Conservation (phyloP, 2,888 invertebrate genomes). For the Coelogynopora nodosa region DNA sequence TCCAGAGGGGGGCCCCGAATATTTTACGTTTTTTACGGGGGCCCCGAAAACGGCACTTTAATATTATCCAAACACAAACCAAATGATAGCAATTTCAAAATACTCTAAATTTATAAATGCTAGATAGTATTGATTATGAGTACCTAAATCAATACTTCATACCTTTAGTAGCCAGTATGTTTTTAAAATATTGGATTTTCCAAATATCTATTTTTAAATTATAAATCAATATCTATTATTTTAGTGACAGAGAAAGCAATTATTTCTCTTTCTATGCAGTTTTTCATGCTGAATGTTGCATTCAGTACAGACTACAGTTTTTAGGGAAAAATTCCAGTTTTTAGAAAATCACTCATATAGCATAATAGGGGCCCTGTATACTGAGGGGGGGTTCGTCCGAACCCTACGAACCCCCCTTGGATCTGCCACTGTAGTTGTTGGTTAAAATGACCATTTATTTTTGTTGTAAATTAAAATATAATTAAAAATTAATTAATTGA, state of each 20-base stretch:
- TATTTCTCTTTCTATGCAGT: neutral
- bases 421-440: too few species aligned
- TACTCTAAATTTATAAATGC: neutral
- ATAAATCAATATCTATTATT: neutral
- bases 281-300: neutral
- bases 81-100: neutral
- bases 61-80: neutral
- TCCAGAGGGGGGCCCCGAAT: too few species aligned
- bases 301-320: neutral
- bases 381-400: too few species aligned
- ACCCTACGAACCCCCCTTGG: too few species aligned
- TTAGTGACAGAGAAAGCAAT: neutral
- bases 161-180: neutral
- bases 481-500: too few species aligned
- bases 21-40: too few species aligned
- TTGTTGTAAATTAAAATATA: too few species aligned
- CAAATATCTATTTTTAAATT: neutral
- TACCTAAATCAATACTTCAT: neutral
- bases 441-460: too few species aligned
- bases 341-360: neutral
- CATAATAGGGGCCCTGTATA: too few species aligned
- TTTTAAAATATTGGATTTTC: neutral
- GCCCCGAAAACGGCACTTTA: neutral
- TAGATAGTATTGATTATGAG: neutral
- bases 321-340: neutral